Base-by-base conservation (phyloP, 1,140 invertebrate species). In the Drosophila dunni region DNA sequence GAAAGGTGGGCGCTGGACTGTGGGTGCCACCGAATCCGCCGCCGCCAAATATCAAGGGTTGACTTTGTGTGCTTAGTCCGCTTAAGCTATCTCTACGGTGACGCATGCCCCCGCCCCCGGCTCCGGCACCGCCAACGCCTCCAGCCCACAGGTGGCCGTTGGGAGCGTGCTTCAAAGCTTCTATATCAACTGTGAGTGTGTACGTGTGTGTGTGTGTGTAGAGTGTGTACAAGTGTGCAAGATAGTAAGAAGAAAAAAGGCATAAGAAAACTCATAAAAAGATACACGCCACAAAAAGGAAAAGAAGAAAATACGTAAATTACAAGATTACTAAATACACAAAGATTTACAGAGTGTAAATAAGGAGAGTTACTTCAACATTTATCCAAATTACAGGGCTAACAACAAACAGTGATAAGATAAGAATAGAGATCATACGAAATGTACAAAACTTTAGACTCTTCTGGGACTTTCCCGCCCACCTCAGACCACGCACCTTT, bases 61-160 rank as follows among this genome's bases (percentile, higher is more conserved):
- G 91, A 79, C 92, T 92, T 78, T 92, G 91, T 77, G 92, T 92
- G 79, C 92, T 92, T 71, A 92, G 80, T 81, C 91, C 92, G 79
- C 92, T 92, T 78, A 92, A 89, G 88, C 92, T 92, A 92, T 92
- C 92, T 92, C 92, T 92, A 92, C 92, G 92, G 91, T 92, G 91
- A 80, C 92, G 91, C 84, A 92, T 86, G 83, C 90, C 91, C 80
- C 90, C 84, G 61, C 75, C 78, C 51, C 79, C 80, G 58, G 81
- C 62, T 85, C 84, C 24, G 24, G 24, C 24, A 29, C 24, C 24
- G 81, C 90, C 91, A 79, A 88, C 84, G 61, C 75, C 78, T 54
- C 79, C 80, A 63, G 81, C 62, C 84, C 84, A 89, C 15, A 42
- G 76, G 62, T 81, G 79, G 64, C 79, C 70, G 38, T 77, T 85